Evolutionary conservation across 1,140 invertebrate genomes (phyloP), one percentile per base, ranked within the genome.

Genomic region (Thaumatotibia leucotreta): DNA sequence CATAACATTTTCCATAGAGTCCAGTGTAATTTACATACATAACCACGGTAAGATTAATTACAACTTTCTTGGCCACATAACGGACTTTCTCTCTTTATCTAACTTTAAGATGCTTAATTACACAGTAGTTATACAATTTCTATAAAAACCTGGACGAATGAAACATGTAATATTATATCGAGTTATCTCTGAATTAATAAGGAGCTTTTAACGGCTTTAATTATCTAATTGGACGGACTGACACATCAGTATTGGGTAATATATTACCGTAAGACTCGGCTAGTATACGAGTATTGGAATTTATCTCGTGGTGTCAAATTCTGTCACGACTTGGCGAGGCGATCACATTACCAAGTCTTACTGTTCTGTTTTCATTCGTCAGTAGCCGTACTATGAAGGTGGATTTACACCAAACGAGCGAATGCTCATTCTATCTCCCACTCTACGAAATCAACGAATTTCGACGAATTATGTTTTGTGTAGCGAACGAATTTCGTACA

Each of bases 151-250:
- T 24, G 23, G n/a, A 14, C 39, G 39, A 45, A 45, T 45, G 39
- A 45, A 45, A 20, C 20, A 17, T 20, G 27, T 6, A 2, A n/a
- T n/a, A n/a, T n/a, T n/a, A n/a, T n/a, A 29, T 29, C 6, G 39
- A 45, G 52, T 58, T 58, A 58, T 58, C 52, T 58, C 11, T 58
- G 23, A 58, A 58, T 58, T 58, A 58, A 58, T 58, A 58, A 58
- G 9, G 24, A 14, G 0, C 20, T 58, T 54, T 58, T 58, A 54
- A 27, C 50, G 50, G 50, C 52, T 23, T 58, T 29, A 58, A 58
- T 58, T 58, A 58, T 27, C 52, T 58, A 58, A 58, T 58, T 58
- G 52, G 52, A 58, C 52, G 29, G 24, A 58, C 24, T 58, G 52
- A 58, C 27, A 58, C 52, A 27, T 54, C 11, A 14, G 52, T 27